Base-by-base conservation (phyloP, 2,888 invertebrate genomes). In the Diachrysia chrysitis region DNA sequence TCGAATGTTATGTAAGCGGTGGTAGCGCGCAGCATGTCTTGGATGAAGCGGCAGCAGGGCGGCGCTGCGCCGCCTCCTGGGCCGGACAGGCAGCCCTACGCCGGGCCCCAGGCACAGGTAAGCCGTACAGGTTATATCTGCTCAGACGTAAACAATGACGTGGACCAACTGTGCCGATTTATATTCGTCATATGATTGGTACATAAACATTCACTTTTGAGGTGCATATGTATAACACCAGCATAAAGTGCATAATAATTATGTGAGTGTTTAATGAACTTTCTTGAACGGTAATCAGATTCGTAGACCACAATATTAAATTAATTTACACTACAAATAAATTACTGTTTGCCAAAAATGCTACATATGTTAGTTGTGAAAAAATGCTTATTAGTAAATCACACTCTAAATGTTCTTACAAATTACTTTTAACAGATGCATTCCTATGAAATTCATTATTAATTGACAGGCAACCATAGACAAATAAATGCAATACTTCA, bases 1-100 rank as follows among this genome's bases (percentile, higher is more conserved):
- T 86, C 90, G 89, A 91, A 93, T 93, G 95, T 95, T 95, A 95
- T 94, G 92, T 95, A 95, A 95, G 91, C 79, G 85, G 85, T 85
- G 83, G 83, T 90, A 91, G 86, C 73, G 73, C 76, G 77, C 80
- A 87, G 83, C 81, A 95, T 95, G 95, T 95, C 95, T 88, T 95
- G 95, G 95, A 93, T 90, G 91, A 94, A 94, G 86, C 91, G 93
- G 86, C 82, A 87, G 71, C 85, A 90, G 88, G 83, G 90, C 81
- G 80, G 88, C 86, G 81, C 88, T 81, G 83, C 83, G 66, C 83
- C 84, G 65, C 85, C 85, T 69, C 82, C 87, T 70, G 83, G 87
- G 70, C 81, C 87, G 73, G 93, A 89, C 66, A 90, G 87, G 77
- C 90, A 88, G 86, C 81, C 86, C 73, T 92, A 89, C 86, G 81